phyloP scores from a whole-genome alignment of 1,140 invertebrate species.

The Pseudomyrmex flavicornis region DNA sequence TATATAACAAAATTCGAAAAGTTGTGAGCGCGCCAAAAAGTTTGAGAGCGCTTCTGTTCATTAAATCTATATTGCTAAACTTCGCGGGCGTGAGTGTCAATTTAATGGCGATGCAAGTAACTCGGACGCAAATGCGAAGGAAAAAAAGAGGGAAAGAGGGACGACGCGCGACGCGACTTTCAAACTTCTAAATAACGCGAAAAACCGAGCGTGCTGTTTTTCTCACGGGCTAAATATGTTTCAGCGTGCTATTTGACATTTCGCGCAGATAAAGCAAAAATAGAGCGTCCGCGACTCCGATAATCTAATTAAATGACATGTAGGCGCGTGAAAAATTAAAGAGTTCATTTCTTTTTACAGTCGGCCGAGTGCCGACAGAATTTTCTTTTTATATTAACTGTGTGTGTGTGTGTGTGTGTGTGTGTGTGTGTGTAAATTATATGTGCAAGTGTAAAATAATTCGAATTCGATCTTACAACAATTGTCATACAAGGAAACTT shows the following conservation, averaged over 20 bases:
- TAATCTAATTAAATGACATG: constrained; percentile 3
- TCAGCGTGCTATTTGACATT: constrained; percentile 11
- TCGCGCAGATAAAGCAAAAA: constrained; percentile 20
- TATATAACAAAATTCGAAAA: constrained; percentile 24
- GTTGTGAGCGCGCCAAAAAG: background rate
- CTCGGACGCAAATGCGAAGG: constrained; percentile 42
- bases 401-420: too few relatives aligned
- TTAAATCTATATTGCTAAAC: constrained; percentile 41
- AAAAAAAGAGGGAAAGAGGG: background rate
- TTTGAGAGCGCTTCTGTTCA: constrained; percentile 29
- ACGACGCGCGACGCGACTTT: constrained; percentile 11
- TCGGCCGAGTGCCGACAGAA: background rate
- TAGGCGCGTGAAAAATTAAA: background rate
- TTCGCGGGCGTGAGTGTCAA: constrained; percentile 18
- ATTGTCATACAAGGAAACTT: background rate
- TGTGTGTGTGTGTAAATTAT: too few relatives aligned
- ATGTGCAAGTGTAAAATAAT: background rate
- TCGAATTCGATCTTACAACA: background rate
- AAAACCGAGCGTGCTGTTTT: background rate
- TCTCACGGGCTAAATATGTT: constrained; percentile 22
- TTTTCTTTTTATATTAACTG: background rate
- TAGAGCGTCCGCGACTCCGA: background rate
- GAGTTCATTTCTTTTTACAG: background rate
- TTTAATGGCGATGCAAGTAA: constrained; percentile 34
- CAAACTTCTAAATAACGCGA: constrained; percentile 50